Conservation (phyloP, 2,888 invertebrate species). For the Coleophora deauratella region DNA sequence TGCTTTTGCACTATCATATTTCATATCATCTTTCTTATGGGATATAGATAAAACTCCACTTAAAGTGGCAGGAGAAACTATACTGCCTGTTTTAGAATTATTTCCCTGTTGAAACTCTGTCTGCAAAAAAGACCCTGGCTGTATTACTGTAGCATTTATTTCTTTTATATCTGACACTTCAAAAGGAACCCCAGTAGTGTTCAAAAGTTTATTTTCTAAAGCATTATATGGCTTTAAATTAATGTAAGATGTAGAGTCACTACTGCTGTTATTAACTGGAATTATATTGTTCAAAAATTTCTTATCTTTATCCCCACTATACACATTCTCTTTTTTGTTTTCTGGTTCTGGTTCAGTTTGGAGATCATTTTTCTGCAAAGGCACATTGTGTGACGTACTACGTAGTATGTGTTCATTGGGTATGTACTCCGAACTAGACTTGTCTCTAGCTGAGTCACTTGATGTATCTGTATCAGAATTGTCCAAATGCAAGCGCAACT, state of each 20-base stretch:
- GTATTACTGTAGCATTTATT: not conserved
- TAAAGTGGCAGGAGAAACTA: slow-evolving; percentile 28
- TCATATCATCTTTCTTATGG: slow-evolving; percentile 26
- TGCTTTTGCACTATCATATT: slow-evolving; percentile 11
- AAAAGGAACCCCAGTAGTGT: slow-evolving; percentile 42
- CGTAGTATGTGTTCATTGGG: slow-evolving; percentile 44
- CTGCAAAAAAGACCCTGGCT: slow-evolving; percentile 1
- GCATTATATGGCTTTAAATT: slow-evolving; percentile 53
- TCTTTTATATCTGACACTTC: slow-evolving; percentile 20
- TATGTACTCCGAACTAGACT: slow-evolving; percentile 60
- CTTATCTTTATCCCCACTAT: not conserved
- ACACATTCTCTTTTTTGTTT: too few relatives aligned
- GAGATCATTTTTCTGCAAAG: slow-evolving; percentile 5
- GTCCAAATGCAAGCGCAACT: slow-evolving; percentile 51
- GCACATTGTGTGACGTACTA: too few relatives aligned
- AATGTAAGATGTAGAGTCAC: slow-evolving; percentile 60
- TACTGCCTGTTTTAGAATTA: slow-evolving; percentile 20
- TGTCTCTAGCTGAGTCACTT: slow-evolving; percentile 54
- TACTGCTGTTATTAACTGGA: slow-evolving; percentile 40
- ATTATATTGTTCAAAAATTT: slow-evolving; percentile 21
- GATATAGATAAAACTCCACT: slow-evolving; percentile 35
- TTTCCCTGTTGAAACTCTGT: slow-evolving; percentile 9
- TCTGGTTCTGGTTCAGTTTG: not conserved
- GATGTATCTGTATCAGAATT: slow-evolving; percentile 68
- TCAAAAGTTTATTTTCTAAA: slow-evolving; percentile 43